Evolutionary conservation across 1,140 invertebrate genomes (phyloP).

Genomic region (Drosophila sproati): DNA sequence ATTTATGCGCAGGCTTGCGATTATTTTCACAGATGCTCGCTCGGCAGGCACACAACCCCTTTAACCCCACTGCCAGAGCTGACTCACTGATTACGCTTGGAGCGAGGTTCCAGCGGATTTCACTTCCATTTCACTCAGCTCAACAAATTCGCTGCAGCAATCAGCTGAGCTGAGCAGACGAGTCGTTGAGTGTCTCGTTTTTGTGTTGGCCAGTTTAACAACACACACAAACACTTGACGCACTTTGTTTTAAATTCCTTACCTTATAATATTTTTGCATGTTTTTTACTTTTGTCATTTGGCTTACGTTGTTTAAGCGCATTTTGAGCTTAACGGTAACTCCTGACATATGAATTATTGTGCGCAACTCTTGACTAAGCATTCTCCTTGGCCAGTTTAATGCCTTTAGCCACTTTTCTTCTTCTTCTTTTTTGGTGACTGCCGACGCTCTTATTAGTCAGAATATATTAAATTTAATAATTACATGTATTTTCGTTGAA

Average conservation of each 20-base stretch:
- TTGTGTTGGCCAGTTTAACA: conserved; percentile 20
- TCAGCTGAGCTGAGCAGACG: conserved; percentile 36
- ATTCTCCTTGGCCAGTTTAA: conserved; percentile 42
- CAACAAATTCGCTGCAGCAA: conserved; percentile 58
- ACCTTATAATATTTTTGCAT: conserved; percentile 38
- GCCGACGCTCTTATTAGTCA: conserved; percentile 20
- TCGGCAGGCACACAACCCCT: background rate
- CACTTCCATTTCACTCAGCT: conserved; percentile 66
- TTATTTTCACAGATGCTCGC: conserved; percentile 71
- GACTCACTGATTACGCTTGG: conserved; percentile 41
- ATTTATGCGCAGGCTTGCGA: conserved; percentile 79
- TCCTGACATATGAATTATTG: conserved; percentile 70
- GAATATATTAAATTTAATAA: background rate
- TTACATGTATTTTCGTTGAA: background rate
- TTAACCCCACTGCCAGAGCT: conserved; percentile 11
- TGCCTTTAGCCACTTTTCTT: conserved; percentile 37
- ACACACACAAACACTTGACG: conserved; percentile 46
- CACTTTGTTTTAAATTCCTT: conserved; percentile 54
- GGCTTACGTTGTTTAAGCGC: conserved; percentile 56
- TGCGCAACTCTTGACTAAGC: conserved; percentile 33
- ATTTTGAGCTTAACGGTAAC: conserved; percentile 72
- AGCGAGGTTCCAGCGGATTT: conserved; percentile 51
- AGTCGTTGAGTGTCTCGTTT: conserved; percentile 55
- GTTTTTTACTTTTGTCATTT: conserved; percentile 25
- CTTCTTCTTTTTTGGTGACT: background rate